Evolutionary conservation across 2,888 invertebrate genomes (phyloP).

Genomic region (Hipparchia sbordonii): DNA sequence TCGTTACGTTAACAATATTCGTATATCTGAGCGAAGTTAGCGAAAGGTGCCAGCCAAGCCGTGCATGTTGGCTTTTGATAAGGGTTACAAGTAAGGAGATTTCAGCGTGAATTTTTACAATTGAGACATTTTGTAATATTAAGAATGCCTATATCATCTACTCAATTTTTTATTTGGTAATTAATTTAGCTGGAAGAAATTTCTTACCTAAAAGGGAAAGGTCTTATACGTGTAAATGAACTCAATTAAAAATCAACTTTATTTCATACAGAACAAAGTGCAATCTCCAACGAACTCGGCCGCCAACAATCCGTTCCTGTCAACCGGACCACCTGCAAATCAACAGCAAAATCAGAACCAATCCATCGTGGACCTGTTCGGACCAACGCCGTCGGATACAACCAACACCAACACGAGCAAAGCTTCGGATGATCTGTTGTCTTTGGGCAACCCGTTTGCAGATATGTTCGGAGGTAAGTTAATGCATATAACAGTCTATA

Average conservation of each 20-base stretch:
- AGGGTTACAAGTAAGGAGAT: too few species aligned
- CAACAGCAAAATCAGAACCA: constrained; percentile 51
- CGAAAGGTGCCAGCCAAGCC: too few species aligned
- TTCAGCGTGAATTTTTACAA: too few species aligned
- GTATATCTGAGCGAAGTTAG: too few species aligned
- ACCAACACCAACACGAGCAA: constrained; percentile 52
- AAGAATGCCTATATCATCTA: too few species aligned
- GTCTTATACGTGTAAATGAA: not conserved
- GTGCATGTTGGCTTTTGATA: too few species aligned
- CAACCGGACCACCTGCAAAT: constrained; percentile 85
- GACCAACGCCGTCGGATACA: constrained; percentile 79
- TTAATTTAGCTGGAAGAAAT: not conserved
- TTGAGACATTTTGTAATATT: too few species aligned
- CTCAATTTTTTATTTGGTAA: too few species aligned
- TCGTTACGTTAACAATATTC: too few species aligned
- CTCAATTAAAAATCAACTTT: constrained; percentile 10
- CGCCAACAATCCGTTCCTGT: constrained; percentile 93
- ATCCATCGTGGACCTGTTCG: constrained; percentile 91
- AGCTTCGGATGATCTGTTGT: constrained; percentile 94
- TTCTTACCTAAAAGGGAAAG: not conserved
- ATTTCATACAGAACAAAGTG: constrained; percentile 83
- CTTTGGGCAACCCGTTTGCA: constrained; percentile 95
- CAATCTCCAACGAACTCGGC: constrained; percentile 88
- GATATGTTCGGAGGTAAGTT: constrained; percentile 88
- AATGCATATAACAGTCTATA: not conserved